Percentiles rank a stretch among this genome's conserved stretches.
Evolutionary conservation across 2,113 vertebrate species (phyloP).

Genomic region (Corythaixoides concolor): DNA sequence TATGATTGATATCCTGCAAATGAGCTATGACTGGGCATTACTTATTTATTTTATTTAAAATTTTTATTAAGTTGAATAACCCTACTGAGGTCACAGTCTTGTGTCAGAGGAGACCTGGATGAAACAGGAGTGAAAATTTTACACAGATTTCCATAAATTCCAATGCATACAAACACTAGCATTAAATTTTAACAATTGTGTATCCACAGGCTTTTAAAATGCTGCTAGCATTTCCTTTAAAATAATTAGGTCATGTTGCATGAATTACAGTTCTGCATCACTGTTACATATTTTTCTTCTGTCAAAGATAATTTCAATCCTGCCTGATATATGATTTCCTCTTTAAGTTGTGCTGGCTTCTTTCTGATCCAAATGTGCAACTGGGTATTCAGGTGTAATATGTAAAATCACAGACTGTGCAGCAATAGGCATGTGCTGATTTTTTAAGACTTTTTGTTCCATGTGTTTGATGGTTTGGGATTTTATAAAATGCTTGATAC

Average conservation of each 20-base stretch:
- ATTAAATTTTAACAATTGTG: constrained; percentile 60
- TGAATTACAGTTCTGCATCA: constrained; percentile 50
- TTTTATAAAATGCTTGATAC: background rate
- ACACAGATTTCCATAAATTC: constrained; percentile 50
- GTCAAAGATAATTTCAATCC: constrained; percentile 44
- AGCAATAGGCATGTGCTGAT: background rate
- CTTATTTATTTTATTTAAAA: constrained; percentile 66
- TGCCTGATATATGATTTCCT: background rate
- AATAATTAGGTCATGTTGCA: constrained; percentile 62
- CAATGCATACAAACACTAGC: constrained; percentile 11
- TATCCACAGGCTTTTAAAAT: constrained; percentile 42
- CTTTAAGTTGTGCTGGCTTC: background rate
- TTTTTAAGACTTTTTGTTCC: background rate
- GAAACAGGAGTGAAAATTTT: constrained; percentile 29
- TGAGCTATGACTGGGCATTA: constrained; percentile 41
- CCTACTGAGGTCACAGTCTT: background rate
- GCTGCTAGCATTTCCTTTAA: constrained; percentile 50
- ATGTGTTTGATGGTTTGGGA: background rate
- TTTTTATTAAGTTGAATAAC: constrained; percentile 46
- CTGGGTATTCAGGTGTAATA: background rate
- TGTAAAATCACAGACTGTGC: constrained; percentile 3
- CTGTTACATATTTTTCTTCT: constrained; percentile 43
- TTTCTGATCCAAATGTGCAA: background rate
- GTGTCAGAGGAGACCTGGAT: background rate
- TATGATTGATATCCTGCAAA: constrained; percentile 59